Conservation (phyloP, 2,113 vertebrate species). For the Trinectes maculatus region DNA sequence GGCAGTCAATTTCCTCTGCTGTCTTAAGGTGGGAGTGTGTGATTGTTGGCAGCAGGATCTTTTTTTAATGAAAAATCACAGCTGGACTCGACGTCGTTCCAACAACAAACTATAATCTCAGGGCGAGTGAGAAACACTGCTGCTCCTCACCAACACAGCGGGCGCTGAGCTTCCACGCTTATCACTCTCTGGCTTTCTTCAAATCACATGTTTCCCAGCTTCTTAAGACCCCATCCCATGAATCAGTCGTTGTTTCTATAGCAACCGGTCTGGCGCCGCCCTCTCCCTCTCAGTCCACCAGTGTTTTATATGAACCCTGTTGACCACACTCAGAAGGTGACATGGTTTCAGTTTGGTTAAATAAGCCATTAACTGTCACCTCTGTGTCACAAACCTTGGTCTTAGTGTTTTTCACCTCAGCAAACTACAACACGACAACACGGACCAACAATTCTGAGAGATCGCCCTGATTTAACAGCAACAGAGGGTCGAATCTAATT, state of each 20-base stretch:
- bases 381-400: conserved; percentile 10
- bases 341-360: conserved; percentile 6
- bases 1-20: conserved; percentile 38
- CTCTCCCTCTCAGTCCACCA: conserved; percentile 20
- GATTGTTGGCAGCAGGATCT: conserved; percentile 36
- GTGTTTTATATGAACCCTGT: conserved; percentile 17
- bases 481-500: background rate
- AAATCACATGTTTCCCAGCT: conserved; percentile 32
- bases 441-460: background rate
- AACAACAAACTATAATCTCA: conserved; percentile 27
- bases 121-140: conserved; percentile 33
- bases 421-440: conserved; percentile 1
- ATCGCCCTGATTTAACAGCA: background rate
- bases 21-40: conserved; percentile 31
- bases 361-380: background rate
- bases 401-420: background rate
- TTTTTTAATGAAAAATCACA: conserved; percentile 10
- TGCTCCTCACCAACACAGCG: conserved; percentile 30
- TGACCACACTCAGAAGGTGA: background rate
- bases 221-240: conserved; percentile 30
- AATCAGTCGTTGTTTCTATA: conserved; percentile 62
- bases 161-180: conserved; percentile 36
- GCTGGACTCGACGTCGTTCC: conserved; percentile 42
- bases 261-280: conserved; percentile 45
- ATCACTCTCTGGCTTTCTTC: conserved; percentile 44